Evolutionary conservation across 2,113 vertebrate genomes (phyloP).

Genomic region (Rhagologus leucostigma): DNA sequence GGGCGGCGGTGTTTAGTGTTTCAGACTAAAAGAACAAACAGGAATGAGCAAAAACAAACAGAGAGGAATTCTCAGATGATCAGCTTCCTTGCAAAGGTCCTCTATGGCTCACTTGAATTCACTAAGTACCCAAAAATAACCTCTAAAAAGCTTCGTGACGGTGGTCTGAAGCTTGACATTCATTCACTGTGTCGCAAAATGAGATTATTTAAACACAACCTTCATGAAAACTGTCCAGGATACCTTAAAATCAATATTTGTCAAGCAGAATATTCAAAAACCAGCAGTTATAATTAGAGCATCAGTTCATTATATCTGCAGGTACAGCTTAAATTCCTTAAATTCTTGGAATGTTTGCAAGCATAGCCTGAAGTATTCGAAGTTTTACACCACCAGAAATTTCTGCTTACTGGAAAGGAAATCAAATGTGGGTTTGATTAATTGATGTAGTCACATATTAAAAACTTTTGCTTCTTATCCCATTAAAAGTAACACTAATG

Average conservation of each 20-base stretch:
- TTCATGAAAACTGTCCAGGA: background rate
- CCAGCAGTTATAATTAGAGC: background rate
- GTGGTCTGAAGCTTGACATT: background rate
- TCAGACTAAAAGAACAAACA: constrained; percentile 30
- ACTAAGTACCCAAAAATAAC: constrained; percentile 19
- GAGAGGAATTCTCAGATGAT: constrained; percentile 32
- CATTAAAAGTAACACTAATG: constrained; percentile 88
- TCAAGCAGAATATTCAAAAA: background rate
- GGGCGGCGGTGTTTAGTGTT: background rate
- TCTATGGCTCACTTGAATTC: constrained; percentile 2
- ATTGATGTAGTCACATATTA: constrained; percentile 78
- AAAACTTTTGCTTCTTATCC: constrained; percentile 84
- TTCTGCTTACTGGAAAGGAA: constrained; percentile 72
- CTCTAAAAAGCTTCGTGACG: background rate
- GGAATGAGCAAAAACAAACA: background rate
- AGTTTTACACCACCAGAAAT: constrained; percentile 20
- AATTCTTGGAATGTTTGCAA: background rate
- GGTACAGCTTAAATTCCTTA: background rate
- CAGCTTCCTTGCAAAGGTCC: background rate
- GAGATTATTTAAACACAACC: constrained; percentile 26
- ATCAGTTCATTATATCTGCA: background rate
- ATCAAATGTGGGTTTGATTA: constrained; percentile 73
- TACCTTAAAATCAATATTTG: background rate
- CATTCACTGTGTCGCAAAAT: background rate
- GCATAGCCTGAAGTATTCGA: background rate